Evolutionary conservation across 2,888 invertebrate genomes (phyloP).

Genomic region (Cosmorhoe ocellata): DNA sequence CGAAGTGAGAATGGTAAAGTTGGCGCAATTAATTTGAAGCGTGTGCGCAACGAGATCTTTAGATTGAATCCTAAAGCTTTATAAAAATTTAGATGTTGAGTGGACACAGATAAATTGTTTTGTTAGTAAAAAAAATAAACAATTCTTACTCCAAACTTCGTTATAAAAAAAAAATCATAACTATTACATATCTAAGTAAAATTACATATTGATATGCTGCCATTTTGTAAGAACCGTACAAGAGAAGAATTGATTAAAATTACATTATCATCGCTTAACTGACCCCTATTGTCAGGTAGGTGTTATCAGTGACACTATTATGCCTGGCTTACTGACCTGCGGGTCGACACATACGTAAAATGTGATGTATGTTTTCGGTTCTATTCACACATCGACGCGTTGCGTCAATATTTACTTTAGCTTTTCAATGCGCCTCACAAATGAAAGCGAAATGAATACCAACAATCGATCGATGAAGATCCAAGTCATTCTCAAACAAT

Average conservation of each 20-base stretch:
- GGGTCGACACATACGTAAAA: slow-evolving; percentile 45
- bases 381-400: slow-evolving; percentile 55
- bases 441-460: slow-evolving; percentile 54
- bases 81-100: too few relatives aligned
- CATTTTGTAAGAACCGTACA: slow-evolving; percentile 15
- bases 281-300: slow-evolving; percentile 37
- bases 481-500: slow-evolving; percentile 57
- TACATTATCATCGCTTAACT: slow-evolving; percentile 32
- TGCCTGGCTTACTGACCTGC: slow-evolving; percentile 62
- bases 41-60: too few relatives aligned
- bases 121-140: too few relatives aligned
- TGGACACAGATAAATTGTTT: too few relatives aligned
- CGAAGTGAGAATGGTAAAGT: too few relatives aligned
- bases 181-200: too few relatives aligned
- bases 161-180: too few relatives aligned
- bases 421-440: slow-evolving; percentile 49
- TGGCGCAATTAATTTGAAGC: too few relatives aligned
- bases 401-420: slow-evolving; percentile 64
- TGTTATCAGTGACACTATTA: slow-evolving; percentile 35
- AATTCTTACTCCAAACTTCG: too few relatives aligned
- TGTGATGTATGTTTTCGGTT: slow-evolving; percentile 48
- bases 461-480: slow-evolving; percentile 36
- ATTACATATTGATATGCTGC: too few relatives aligned
- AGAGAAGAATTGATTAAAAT: slow-evolving; percentile 31
- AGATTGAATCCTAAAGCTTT: too few relatives aligned